A percentile compares a stretch with the other conserved stretches of the same genome.
phyloP scores from a whole-genome alignment of 2,113 vertebrate genomes.

The Catagonus wagneri region DNA sequence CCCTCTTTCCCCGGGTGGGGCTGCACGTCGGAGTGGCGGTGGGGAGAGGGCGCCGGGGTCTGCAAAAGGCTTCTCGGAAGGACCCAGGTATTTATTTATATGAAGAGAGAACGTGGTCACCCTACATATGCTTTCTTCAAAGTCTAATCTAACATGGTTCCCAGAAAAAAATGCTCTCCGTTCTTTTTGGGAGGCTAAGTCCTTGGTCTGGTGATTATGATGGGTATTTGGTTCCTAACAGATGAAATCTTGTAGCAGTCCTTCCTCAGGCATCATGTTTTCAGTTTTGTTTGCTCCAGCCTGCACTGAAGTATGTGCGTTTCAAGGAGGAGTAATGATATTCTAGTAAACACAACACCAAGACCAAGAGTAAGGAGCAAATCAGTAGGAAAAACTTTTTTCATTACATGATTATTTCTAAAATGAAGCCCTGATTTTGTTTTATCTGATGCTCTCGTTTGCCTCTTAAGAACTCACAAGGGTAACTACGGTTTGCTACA shows the following conservation, averaged over 20 bases:
- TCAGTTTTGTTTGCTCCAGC: background rate
- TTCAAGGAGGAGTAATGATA: background rate
- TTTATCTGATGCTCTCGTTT: background rate
- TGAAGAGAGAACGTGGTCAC: background rate
- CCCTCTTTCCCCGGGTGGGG: background rate
- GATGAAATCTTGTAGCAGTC: background rate
- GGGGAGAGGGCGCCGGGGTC: background rate
- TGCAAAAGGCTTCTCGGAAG: background rate
- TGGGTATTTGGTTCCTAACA: background rate
- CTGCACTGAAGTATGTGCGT: background rate
- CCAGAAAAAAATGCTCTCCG: background rate
- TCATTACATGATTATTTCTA: background rate
- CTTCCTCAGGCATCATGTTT: background rate
- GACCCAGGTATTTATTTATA: background rate
- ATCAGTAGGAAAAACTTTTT: background rate
- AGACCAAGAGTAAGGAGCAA: background rate
- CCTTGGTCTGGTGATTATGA: background rate
- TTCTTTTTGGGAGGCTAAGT: background rate
- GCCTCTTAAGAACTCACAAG: background rate
- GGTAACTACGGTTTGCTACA: background rate
- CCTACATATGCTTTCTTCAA: background rate
- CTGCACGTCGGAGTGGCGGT: background rate
- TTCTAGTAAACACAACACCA: background rate
- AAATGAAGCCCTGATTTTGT: slow-evolving; percentile 23
- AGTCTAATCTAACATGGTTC: background rate